Evolutionary conservation across 2,888 invertebrate species (phyloP), one percentile per base, ranked within the genome.

Genomic region (Saturnia pavonia): DNA sequence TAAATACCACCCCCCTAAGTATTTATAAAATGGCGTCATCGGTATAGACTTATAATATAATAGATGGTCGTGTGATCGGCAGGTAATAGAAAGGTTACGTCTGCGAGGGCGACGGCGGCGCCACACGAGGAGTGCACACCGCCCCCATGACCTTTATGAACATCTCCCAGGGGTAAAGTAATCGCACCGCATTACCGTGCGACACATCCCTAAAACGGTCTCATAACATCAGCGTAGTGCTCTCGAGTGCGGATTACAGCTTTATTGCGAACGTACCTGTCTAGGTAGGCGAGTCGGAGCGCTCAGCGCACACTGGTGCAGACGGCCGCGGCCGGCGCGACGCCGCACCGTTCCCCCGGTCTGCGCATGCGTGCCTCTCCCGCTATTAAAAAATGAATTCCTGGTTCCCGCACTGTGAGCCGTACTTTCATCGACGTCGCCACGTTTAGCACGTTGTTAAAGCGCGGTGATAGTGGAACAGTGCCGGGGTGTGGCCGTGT

Each of bases 401-500:
- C 84, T 85, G 84, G 86, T 85, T 84, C 87, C 85, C 87, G 90
- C 92, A 92, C 90, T 88, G 90, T 85, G 84, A 80, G 88, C 86
- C 88, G 91, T 81, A 83, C 89, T 86, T 83, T 85, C 87, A 84
- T 77, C 85, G 86, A 82, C 82, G 85, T 83, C 85, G 88, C 85
- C 86, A 87, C 87, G 88, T 87, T 73, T 75, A 77, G 80, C 78
- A 79, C 81, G 80, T 76, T 82, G 78, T 79, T 78, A 78, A 76
- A 77, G 81, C 79, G 78, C 82, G 80, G 79, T 80, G 81, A 84
- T 85, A 85, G 97, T 91, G 77, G 77, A 80, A 79, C 70, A 74
- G 81, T 79, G 75, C 73, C 75, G 79, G 80, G 80, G 82, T 79
- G 84, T 82, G 87, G 82, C 80, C 78, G 82, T 75, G 82, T 76